Conservation (phyloP, 2,888 invertebrate genomes). For the Hirtodrosophila duncani region DNA sequence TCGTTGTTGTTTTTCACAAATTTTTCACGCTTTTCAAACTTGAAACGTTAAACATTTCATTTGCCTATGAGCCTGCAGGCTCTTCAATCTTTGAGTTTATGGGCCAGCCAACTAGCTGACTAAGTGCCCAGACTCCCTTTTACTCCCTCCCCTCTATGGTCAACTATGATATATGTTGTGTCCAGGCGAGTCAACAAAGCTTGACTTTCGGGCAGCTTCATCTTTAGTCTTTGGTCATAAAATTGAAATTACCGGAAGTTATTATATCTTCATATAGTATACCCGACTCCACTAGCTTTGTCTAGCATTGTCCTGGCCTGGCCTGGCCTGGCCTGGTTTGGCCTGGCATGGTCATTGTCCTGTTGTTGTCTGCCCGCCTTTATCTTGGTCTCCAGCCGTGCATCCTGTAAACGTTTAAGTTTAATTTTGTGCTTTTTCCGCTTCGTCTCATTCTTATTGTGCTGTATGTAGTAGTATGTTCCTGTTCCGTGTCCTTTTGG, state of each 20-base stretch:
- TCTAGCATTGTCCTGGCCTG: slow-evolving; percentile 46
- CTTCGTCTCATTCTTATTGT: slow-evolving; percentile 74
- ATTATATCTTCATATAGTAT: slow-evolving; percentile 76
- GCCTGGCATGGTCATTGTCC: slow-evolving; percentile 31
- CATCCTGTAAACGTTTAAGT: slow-evolving; percentile 76
- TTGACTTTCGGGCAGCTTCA: slow-evolving; percentile 49
- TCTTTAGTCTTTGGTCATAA: slow-evolving; percentile 45
- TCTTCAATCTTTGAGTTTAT: slow-evolving; percentile 35
- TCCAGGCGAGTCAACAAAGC: slow-evolving; percentile 46
- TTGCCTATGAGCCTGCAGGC: slow-evolving; percentile 66
- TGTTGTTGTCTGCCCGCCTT: slow-evolving; percentile 19
- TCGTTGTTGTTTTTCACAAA: slow-evolving; percentile 37
- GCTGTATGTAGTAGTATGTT: slow-evolving; percentile 37
- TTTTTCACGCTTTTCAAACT: slow-evolving; percentile 73
- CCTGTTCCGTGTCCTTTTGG: slow-evolving; percentile 23
- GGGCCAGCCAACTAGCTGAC: slow-evolving; percentile 40
- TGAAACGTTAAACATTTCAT: slow-evolving; percentile 62
- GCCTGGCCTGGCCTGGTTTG: background rate
- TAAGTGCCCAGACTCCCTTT: slow-evolving; percentile 9
- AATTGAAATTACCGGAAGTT: slow-evolving; percentile 76
- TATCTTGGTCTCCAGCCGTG: slow-evolving; percentile 50
- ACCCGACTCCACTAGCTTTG: slow-evolving; percentile 66
- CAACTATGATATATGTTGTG: slow-evolving; percentile 50
- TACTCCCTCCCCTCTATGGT: background rate
- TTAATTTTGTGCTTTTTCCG: slow-evolving; percentile 78